Conservation (phyloP, 2,888 invertebrate species). For the Glyphotaelius pellucidus region DNA sequence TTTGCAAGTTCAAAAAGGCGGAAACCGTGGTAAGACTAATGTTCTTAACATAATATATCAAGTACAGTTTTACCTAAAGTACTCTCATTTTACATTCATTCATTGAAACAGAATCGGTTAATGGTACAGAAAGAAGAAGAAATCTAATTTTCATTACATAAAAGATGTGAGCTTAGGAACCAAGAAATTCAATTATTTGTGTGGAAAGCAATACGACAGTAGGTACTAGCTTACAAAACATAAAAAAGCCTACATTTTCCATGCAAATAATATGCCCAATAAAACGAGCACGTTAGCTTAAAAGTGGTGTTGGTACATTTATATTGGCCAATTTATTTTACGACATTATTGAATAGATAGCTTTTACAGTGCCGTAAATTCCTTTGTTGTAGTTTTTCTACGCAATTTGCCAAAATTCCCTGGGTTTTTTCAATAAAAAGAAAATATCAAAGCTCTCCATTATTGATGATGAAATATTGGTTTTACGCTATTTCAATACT, state of each 20-base stretch:
- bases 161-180: not conserved
- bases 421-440: not conserved
- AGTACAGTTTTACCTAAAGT: not conserved
- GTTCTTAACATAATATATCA: not conserved
- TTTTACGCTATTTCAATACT: conserved; percentile 2
- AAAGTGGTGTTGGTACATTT: not conserved
- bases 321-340: conserved; percentile 2
- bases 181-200: not conserved
- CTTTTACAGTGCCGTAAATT: not conserved
- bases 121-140: not conserved
- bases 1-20: too few relatives aligned
- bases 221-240: not conserved
- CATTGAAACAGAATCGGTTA: not conserved
- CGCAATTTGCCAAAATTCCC: not conserved
- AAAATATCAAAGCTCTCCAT: not conserved
- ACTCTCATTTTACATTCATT: not conserved
- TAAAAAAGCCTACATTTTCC: not conserved
- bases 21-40: too few relatives aligned
- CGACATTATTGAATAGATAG: conserved; percentile 2
- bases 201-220: not conserved
- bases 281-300: not conserved
- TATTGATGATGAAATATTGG: not conserved
- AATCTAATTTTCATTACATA: not conserved
- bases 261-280: not conserved
- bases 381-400: not conserved